Conservation (phyloP, 2,797 vertebrate genomes). For the Morelia viridis region DNA sequence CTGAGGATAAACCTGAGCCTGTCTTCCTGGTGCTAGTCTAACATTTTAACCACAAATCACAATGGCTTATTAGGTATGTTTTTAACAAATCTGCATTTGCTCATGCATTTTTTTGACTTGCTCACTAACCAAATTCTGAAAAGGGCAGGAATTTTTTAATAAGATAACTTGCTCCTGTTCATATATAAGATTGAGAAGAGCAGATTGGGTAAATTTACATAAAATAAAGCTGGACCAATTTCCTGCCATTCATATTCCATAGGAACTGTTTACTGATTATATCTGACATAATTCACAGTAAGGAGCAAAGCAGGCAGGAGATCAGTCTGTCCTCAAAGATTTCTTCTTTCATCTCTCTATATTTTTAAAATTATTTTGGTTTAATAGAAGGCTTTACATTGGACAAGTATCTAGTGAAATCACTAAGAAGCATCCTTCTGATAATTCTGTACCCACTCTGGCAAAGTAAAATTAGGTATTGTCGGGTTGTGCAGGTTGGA, state of each 20-base stretch:
- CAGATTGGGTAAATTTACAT: not conserved
- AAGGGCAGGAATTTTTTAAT: not conserved
- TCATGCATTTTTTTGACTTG: not conserved
- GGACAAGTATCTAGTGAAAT: not conserved
- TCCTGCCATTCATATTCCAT: not conserved
- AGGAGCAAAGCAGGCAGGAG: not conserved
- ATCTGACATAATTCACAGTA: not conserved
- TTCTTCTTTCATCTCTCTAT: not conserved
- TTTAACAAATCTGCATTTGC: not conserved
- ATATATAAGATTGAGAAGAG: not conserved
- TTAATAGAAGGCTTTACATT: not conserved
- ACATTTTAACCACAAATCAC: not conserved
- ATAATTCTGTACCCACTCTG: not conserved
- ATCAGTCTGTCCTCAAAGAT: not conserved
- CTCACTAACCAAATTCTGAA: not conserved
- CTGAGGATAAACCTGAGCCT: not conserved
- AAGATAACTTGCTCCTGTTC: not conserved
- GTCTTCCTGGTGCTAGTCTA: not conserved
- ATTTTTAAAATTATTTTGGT: not conserved
- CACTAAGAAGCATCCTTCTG: not conserved
- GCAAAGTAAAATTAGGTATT: not conserved
- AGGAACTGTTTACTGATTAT: not conserved
- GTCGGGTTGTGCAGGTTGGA: not conserved
- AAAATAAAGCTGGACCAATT: not conserved
- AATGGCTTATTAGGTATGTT: not conserved